phyloP scores from a whole-genome alignment of 2,888 invertebrate genomes.

The Hyposoter didymator region DNA sequence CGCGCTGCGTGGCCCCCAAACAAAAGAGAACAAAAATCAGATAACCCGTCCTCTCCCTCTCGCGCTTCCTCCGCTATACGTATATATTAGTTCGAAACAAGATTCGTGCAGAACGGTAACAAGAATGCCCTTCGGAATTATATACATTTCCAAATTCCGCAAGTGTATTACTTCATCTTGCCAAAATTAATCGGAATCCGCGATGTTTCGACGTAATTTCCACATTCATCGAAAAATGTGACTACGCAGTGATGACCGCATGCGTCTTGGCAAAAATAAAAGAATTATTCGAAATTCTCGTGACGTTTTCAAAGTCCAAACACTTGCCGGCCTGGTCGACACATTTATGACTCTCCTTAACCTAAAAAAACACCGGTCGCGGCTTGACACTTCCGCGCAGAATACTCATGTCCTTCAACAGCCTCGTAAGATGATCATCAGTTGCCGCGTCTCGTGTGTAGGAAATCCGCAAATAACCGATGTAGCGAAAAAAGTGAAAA shows the following conservation, averaged over 20 bases:
- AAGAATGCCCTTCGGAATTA: constrained; percentile 12
- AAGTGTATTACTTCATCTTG: background rate
- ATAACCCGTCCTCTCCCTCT: background rate
- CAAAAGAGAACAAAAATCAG: constrained; percentile 19
- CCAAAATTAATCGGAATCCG: background rate
- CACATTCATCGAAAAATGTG: background rate
- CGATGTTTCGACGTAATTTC: background rate
- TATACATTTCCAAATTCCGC: background rate
- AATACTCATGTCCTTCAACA: background rate
- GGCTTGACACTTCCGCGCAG: background rate
- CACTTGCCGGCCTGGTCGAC: background rate
- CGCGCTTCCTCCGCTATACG: background rate
- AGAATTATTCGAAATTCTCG: background rate
- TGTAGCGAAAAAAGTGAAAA: no score
- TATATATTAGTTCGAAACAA: background rate
- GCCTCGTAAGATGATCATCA: background rate
- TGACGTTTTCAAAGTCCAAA: background rate
- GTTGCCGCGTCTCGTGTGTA: no score
- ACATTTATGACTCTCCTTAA: background rate
- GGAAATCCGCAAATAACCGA: no score
- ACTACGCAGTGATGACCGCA: no score
- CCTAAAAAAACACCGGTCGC: background rate
- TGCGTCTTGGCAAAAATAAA: no score
- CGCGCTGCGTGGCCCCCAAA: background rate
- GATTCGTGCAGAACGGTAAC: constrained; percentile 45